phyloP scores from a whole-genome alignment of 2,888 invertebrate genomes.

The Caenorhabditis uteleia region DNA sequence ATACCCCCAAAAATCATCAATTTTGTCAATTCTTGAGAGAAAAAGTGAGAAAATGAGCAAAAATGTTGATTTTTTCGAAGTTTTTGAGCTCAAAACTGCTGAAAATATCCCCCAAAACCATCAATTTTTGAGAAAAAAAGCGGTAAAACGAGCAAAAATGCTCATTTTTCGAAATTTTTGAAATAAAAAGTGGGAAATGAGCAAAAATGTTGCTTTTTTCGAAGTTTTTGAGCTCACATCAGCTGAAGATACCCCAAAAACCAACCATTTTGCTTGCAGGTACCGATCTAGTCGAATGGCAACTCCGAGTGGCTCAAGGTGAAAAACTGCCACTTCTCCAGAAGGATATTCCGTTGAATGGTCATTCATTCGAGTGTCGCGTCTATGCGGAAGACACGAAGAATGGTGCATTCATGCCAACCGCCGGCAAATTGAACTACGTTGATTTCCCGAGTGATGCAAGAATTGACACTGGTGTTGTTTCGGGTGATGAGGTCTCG shows the following conservation, averaged over 20 bases:
- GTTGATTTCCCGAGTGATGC: constrained; percentile 62
- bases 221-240: no score
- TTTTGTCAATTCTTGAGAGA: neutral
- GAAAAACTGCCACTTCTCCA: constrained; percentile 84
- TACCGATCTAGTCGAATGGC: constrained; percentile 96
- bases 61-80: no score
- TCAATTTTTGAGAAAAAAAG: no score
- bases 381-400: constrained; percentile 83
- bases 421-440: constrained; percentile 76
- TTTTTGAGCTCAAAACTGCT: no score
- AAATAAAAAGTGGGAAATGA: no score
- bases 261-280: constrained; percentile 50
- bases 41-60: no score
- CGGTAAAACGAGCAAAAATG: no score
- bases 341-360: constrained; percentile 77
- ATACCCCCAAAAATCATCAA: neutral
- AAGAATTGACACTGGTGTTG: constrained; percentile 84
- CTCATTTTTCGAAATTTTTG: no score
- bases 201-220: no score
- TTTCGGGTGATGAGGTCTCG: constrained; percentile 85
- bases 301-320: constrained; percentile 83
- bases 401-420: constrained; percentile 85
- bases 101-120: no score
- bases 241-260: no score
- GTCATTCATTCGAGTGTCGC: constrained; percentile 94